phyloP scores from a whole-genome alignment of 2,888 invertebrate genomes.

The Cryptocephalus primarius region DNA sequence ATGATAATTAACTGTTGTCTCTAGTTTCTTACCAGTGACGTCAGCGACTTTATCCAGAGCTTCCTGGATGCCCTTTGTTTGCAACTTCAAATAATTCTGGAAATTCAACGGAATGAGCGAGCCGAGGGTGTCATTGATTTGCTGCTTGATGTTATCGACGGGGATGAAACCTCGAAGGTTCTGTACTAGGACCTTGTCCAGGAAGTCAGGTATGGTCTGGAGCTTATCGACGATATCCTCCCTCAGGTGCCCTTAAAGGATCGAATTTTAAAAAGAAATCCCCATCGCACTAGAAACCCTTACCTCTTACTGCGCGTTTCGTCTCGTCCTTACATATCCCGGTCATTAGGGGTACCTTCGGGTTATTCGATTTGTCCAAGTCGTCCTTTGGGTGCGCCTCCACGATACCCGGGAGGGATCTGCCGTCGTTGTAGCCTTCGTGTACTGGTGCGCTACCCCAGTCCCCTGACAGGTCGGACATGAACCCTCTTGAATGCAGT shows the following conservation, averaged over 20 bases:
- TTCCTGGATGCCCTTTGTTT: constrained; percentile 30
- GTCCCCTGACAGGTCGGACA: constrained; percentile 52
- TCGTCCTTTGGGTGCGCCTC: constrained; percentile 50
- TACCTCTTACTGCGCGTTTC: constrained; percentile 48
- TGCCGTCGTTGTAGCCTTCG: constrained; percentile 54
- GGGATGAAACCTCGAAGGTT: constrained; percentile 34
- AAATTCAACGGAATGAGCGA: constrained; percentile 21
- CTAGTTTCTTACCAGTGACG: constrained; percentile 41
- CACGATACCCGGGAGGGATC: constrained; percentile 57
- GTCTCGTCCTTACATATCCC: constrained; percentile 68
- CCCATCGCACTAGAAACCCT: background rate
- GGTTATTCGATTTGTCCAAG: constrained; percentile 41
- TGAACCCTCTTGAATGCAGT: constrained; percentile 46
- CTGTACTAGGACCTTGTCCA: constrained; percentile 34
- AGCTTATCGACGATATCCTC: constrained; percentile 33
- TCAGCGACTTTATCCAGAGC: constrained; percentile 48
- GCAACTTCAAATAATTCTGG: constrained; percentile 28
- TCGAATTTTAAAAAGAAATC: background rate
- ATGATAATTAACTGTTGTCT: no score
- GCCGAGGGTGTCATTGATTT: constrained; percentile 6
- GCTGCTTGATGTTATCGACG: constrained; percentile 16
- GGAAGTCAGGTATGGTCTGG: constrained; percentile 33
- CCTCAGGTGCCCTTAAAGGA: constrained; percentile 26
- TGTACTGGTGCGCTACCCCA: constrained; percentile 55
- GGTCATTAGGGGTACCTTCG: constrained; percentile 55